phyloP scores from a whole-genome alignment of 2,113 vertebrate genomes.

The Bufo bufo region DNA sequence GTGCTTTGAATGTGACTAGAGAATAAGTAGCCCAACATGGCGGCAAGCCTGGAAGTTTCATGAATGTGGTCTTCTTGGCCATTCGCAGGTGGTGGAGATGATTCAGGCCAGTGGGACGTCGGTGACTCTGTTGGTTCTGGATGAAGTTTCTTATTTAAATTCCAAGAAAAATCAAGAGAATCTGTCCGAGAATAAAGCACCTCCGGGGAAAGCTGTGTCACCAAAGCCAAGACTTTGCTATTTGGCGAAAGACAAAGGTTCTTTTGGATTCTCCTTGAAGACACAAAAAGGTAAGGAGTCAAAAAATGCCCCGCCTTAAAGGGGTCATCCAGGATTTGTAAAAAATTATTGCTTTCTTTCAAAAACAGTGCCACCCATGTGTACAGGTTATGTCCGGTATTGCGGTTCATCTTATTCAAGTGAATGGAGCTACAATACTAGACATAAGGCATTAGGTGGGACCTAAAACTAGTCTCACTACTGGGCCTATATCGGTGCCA shows the following conservation, averaged over 20 bases:
- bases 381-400: too few species aligned
- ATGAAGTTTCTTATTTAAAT: slow-evolving; percentile 79
- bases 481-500: too few species aligned
- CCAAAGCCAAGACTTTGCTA: slow-evolving; percentile 85
- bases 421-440: too few species aligned
- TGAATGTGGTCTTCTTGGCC: slow-evolving; percentile 27
- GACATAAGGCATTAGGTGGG: too few species aligned
- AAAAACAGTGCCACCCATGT: too few species aligned
- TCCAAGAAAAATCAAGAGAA: slow-evolving; percentile 74
- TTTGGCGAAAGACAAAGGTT: slow-evolving; percentile 75
- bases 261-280: slow-evolving; percentile 87
- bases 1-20: neutral
- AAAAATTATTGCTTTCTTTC: too few species aligned
- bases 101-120: slow-evolving; percentile 79
- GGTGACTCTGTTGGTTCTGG: slow-evolving; percentile 82
- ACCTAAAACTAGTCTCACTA: too few species aligned
- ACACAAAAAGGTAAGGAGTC: slow-evolving; percentile 77
- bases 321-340: too few species aligned
- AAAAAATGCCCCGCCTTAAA: neutral
- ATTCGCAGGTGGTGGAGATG: slow-evolving; percentile 83
- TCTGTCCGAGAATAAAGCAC: slow-evolving; percentile 62
- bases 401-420: too few species aligned
- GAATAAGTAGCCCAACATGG: neutral
- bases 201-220: neutral
- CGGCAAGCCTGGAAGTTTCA: neutral